Conservation (phyloP, 1,140 invertebrate genomes). For the Elymnias hypermnestra region DNA sequence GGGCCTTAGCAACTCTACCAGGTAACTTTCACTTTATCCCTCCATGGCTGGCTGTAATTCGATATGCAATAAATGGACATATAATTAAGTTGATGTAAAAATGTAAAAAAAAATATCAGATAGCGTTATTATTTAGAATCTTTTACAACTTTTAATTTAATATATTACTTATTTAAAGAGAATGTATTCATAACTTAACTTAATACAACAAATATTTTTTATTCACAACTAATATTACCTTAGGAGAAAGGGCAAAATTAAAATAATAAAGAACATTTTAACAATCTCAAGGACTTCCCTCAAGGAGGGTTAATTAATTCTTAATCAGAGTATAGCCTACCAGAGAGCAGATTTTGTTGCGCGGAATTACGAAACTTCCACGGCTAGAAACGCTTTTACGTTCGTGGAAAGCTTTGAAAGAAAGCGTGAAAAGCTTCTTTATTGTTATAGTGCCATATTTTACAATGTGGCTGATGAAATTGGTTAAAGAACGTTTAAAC, state of each 20-base stretch:
- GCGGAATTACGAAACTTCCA: constrained; percentile 2
- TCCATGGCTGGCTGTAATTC: too few relatives aligned
- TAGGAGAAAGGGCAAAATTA: background rate
- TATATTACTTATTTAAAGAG: too few relatives aligned
- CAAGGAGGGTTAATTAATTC: constrained; percentile 10
- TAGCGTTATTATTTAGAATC: too few relatives aligned
- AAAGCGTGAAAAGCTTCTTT: constrained; percentile 8
- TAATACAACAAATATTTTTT: too few relatives aligned
- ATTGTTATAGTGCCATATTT: constrained; percentile 16
- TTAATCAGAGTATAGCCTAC: constrained; percentile 4
- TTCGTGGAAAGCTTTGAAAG: constrained; percentile 6
- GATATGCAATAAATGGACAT: too few relatives aligned
- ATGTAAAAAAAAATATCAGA: too few relatives aligned
- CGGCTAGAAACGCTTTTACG: background rate
- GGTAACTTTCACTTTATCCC: too few relatives aligned
- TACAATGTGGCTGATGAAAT: constrained; percentile 19
- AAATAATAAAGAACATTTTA: constrained; percentile 2
- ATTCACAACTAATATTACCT: too few relatives aligned
- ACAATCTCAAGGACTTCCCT: background rate
- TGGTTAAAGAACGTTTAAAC: background rate
- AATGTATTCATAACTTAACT: too few relatives aligned
- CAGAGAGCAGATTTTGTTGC: background rate
- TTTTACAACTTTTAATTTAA: too few relatives aligned
- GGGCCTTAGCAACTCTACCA: too few relatives aligned
- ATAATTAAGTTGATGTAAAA: too few relatives aligned